These are phyloP conservation scores for Hemicordylus capensis DNA, from an alignment of 2,113 vertebrate genomes.

Conservation along the genomic window DNA sequence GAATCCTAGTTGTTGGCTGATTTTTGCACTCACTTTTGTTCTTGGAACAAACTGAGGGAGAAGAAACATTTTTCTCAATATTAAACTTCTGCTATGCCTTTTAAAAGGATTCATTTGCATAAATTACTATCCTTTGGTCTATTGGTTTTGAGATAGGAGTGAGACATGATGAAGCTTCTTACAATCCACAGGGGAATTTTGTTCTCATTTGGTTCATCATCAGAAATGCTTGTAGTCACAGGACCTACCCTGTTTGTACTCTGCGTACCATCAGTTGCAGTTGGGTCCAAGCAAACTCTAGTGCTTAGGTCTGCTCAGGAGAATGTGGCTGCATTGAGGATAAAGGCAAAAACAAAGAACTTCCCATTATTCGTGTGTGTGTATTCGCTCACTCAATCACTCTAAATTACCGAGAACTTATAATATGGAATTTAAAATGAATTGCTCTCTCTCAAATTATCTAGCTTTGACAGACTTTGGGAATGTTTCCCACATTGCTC, in stretches of 20 bases:
- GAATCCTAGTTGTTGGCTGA: neutral
- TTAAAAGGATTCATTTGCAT: neutral
- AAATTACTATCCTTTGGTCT: neutral
- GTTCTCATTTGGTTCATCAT: neutral
- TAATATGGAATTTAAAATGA: neutral
- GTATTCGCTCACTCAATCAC: too few species aligned
- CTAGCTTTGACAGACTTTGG: conserved; percentile 90
- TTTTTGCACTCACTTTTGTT: neutral
- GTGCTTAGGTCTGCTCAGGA: neutral
- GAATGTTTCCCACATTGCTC: conserved; percentile 83
- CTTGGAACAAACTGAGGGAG: neutral
- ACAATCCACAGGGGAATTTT: neutral
- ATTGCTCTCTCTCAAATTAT: conserved; percentile 7
- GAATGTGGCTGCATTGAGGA: neutral
- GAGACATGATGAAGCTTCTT: neutral
- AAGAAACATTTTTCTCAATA: neutral
- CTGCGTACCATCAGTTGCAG: neutral
- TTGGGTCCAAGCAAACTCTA: neutral
- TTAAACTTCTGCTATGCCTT: neutral
- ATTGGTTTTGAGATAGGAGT: neutral
- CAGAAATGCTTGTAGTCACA: neutral
- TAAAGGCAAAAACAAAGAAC: neutral
- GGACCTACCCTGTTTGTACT: neutral
- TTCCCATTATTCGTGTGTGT: too few species aligned
- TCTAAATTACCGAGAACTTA: neutral